Conservation (phyloP, 2,888 invertebrate genomes). For the Aphidius colemani region DNA sequence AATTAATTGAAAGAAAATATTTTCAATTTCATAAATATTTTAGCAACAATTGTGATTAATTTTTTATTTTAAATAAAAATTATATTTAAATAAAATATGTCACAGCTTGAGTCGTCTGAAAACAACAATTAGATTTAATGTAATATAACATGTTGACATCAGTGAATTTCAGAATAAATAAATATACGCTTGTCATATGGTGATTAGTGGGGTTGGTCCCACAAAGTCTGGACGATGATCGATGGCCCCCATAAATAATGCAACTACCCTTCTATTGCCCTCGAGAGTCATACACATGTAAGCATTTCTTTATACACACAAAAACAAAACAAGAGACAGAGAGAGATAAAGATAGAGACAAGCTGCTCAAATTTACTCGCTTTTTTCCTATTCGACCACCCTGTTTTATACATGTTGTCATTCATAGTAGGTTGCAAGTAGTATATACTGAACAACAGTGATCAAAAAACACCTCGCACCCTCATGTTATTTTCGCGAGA, state of each 20-base stretch:
- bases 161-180: constrained; percentile 54
- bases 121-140: constrained; percentile 56
- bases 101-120: background rate
- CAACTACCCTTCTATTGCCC: constrained; percentile 36
- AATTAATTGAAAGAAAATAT: background rate
- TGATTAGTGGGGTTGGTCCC: constrained; percentile 56
- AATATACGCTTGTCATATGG: constrained; percentile 55
- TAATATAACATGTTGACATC: constrained; percentile 47
- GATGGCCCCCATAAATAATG: constrained; percentile 59
- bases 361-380: too few relatives aligned
- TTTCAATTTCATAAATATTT: background rate
- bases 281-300: background rate
- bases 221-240: constrained; percentile 55
- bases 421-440: too few relatives aligned
- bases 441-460: too few relatives aligned
- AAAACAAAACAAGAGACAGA: too few relatives aligned
- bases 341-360: too few relatives aligned
- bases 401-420: too few relatives aligned
- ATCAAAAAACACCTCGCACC: too few relatives aligned
- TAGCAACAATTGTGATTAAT: background rate
- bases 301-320: too few relatives aligned
- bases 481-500: too few relatives aligned
- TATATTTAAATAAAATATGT: background rate
- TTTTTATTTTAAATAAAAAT: background rate
- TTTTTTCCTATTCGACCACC: too few relatives aligned